Conservation (phyloP, 2,113 vertebrate genomes). For the Anguilla japonica region DNA sequence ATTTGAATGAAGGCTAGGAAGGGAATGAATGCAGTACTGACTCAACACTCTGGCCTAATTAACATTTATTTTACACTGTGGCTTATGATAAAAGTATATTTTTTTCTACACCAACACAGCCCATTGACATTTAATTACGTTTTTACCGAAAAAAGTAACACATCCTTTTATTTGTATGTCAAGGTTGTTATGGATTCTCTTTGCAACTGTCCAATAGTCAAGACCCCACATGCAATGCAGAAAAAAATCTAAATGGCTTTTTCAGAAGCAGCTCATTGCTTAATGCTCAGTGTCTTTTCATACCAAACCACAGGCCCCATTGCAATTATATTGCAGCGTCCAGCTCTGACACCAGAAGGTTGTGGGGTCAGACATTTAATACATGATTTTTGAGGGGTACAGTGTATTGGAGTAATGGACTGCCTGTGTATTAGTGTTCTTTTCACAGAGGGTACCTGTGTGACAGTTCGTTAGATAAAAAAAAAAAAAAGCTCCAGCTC, state of each 20-base stretch:
- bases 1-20: not conserved
- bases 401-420: not conserved
- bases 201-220: no score
- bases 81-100: not conserved
- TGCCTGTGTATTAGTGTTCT: not conserved
- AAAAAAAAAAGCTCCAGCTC: not conserved
- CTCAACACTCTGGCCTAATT: not conserved
- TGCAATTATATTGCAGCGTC: not conserved
- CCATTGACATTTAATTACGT: no score
- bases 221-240: not conserved
- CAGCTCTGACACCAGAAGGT: not conserved
- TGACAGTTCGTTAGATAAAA: not conserved
- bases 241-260: not conserved
- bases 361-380: not conserved
- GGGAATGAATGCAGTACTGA: not conserved
- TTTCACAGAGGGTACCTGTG: not conserved
- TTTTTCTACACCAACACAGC: no score
- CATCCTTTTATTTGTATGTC: no score
- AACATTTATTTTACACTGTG: not conserved
- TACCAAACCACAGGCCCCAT: not conserved
- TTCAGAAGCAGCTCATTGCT: not conserved
- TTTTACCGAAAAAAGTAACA: no score
- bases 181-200: no score
- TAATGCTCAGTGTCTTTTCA: not conserved
- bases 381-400: not conserved